Base-by-base conservation (phyloP, 2,888 invertebrate genomes). In the Iphiclides podalirius region DNA sequence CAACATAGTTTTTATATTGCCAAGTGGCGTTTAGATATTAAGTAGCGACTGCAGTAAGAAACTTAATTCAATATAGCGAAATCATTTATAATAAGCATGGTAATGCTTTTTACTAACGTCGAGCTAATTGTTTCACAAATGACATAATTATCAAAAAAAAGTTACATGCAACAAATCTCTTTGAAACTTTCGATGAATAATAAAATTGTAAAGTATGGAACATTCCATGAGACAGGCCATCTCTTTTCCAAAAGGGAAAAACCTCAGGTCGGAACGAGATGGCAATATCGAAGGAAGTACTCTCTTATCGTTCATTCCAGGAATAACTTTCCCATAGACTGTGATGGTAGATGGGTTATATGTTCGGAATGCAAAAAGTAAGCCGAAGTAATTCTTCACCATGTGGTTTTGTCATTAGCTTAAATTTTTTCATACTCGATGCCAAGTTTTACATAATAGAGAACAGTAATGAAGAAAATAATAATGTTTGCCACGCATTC, bases 291-390 rank as follows among this genome's bases (percentile, higher is more conserved):
- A 61, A 76, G 77, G 78, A 80, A 81, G 79, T 73, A 61, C 66
- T 63, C 69, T 63, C 78, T 83, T 83, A 83, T 83, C 82, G 74
- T 77, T 72, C 85, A 85, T 85, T 81, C 86, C 84, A 64, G 73
- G 79, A 84, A 85, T 85, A 85, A 81, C 84, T 84, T 81, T 83
- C 81, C 81, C 85, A 85, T 72, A 74, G 65, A 66, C 63, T 71
- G 66, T 56, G 60, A 59, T 59, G 53, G 52, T 54, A 59, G 61
- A 63, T 59, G 59, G 66, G 67, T 66, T 69, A 65, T 65, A 63
- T 58, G 61, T 63, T 59, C 61, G 77, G 77, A 78, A 79, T 79
- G 78, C 75, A 72, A 75, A 78, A 79, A 77, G 68, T 69, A 62
- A 59, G 64, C 61, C 63, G 59, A 51, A 47, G 57, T 60, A 59